phyloP scores from a whole-genome alignment of 2,797 vertebrate species.

The Poecile montanus region DNA sequence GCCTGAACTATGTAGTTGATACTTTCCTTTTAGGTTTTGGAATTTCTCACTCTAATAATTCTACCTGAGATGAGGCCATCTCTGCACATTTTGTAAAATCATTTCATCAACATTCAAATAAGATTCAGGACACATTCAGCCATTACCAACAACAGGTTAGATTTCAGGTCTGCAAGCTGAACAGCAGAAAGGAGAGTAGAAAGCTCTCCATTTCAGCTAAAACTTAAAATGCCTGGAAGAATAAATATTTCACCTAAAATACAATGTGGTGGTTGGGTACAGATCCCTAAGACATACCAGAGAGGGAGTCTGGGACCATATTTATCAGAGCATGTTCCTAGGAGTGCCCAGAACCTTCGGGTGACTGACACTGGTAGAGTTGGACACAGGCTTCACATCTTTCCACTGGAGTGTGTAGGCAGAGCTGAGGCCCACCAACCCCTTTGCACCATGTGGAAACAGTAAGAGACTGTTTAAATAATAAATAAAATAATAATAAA shows the following conservation, averaged over 20 bases:
- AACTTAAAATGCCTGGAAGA: background rate
- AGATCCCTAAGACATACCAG: background rate
- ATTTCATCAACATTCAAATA: background rate
- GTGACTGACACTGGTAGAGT: background rate
- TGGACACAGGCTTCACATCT: background rate
- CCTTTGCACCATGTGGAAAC: background rate
- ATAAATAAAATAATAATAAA: too few relatives aligned
- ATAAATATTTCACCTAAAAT: background rate
- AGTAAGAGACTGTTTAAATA: background rate
- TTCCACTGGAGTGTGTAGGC: background rate
- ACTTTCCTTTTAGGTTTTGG: constrained; percentile 2
- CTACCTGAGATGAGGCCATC: background rate
- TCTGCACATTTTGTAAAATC: constrained; percentile 23
- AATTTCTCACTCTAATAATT: constrained; percentile 20
- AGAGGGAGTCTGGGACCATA: background rate
- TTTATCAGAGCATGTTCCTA: background rate
- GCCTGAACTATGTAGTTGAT: background rate
- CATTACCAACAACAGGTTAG: background rate
- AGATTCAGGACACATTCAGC: background rate
- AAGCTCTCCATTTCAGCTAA: background rate
- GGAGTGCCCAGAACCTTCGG: background rate
- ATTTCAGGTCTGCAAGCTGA: background rate
- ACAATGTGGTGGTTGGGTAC: background rate
- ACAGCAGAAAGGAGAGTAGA: background rate
- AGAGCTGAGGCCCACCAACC: background rate